These are phyloP conservation scores for Zosterops pallidus DNA, from an alignment of 2,113 vertebrate species.

Conservation along the genomic window DNA sequence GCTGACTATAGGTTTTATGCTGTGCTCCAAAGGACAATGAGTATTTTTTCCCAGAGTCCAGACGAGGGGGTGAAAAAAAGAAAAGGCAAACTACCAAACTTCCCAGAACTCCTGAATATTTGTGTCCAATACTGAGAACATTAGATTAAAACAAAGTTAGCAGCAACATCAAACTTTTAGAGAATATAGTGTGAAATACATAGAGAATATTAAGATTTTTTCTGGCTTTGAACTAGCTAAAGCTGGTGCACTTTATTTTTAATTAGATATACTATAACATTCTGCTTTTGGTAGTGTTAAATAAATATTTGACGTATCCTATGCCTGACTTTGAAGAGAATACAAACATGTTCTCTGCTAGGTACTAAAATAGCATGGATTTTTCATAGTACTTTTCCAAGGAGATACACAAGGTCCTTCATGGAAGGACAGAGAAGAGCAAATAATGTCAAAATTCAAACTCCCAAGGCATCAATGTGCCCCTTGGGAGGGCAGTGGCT, in stretches of 20 bases:
- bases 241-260: background rate
- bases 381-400: constrained; percentile 12
- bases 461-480: background rate
- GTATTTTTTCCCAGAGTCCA: background rate
- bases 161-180: background rate
- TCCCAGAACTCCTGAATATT: background rate
- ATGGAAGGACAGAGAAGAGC: background rate
- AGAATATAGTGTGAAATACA: background rate
- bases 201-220: background rate
- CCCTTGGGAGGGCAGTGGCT: background rate
- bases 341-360: background rate
- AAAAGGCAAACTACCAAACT: background rate
- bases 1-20: background rate
- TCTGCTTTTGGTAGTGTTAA: background rate
- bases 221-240: background rate
- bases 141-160: background rate
- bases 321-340: background rate
- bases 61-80: background rate
- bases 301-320: constrained; percentile 21
- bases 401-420: background rate
- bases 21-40: background rate
- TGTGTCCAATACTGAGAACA: background rate
- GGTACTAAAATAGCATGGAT: background rate
- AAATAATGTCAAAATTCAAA: background rate
- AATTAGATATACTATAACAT: background rate